A percentile compares a stretch with the other conserved stretches of the same genome.
These are phyloP conservation scores for Fragum fragum DNA, from an alignment of 2,888 invertebrate genomes.

Conservation along the genomic window DNA sequence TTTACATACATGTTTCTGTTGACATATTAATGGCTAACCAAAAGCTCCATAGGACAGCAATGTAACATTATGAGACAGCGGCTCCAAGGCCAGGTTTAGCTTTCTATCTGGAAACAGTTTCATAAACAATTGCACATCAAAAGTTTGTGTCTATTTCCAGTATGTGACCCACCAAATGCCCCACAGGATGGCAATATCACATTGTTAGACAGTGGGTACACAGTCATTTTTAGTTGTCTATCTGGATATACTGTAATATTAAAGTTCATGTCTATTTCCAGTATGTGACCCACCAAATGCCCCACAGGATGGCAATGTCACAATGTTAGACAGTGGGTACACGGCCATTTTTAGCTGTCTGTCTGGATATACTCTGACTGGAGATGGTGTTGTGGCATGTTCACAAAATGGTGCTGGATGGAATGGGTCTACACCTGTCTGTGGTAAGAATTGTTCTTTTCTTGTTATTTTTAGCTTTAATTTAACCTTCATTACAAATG, in stretches of 20 bases:
- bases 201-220: slow-evolving; percentile 24
- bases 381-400: slow-evolving; percentile 33
- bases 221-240: slow-evolving; percentile 38
- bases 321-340: slow-evolving; percentile 23
- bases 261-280: slow-evolving; percentile 31
- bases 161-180: slow-evolving; percentile 45
- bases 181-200: slow-evolving; percentile 52
- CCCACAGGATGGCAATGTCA: slow-evolving; percentile 45
- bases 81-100: slow-evolving; percentile 15
- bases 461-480: too few species aligned
- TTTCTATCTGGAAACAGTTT: slow-evolving; percentile 29
- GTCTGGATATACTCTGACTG: slow-evolving; percentile 45
- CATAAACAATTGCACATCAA: slow-evolving; percentile 26
- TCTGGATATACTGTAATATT: slow-evolving; percentile 49
- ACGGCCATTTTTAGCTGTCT: slow-evolving; percentile 38
- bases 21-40: slow-evolving; percentile 40
- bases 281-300: slow-evolving; percentile 48
- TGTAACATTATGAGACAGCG: slow-evolving; percentile 35
- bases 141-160: slow-evolving; percentile 30
- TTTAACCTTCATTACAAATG: too few species aligned
- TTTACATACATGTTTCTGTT: too few species aligned
- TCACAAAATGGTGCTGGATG: slow-evolving; percentile 48
- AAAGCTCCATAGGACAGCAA: slow-evolving; percentile 39
- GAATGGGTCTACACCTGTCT: slow-evolving; percentile 46
- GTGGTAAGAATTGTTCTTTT: slow-evolving; percentile 59